A percentile compares a stretch with the other conserved stretches of the same genome.
Conservation (phyloP, 1,140 invertebrate genomes). For the Drosophila tristis region DNA sequence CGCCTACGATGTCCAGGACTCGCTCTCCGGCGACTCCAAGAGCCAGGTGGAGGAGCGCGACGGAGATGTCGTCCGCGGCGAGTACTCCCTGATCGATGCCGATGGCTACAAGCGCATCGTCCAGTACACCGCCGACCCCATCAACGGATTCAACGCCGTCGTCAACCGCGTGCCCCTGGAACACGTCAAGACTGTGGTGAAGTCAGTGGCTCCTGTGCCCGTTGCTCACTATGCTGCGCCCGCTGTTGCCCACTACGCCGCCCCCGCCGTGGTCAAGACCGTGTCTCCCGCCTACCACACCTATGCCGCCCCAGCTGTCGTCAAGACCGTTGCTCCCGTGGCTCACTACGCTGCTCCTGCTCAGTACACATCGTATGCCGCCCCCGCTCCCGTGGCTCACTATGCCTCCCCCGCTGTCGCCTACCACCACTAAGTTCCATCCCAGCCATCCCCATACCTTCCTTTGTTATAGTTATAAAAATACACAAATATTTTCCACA, state of each 20-base stretch:
- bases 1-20: conserved; percentile 89
- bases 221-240: conserved; percentile 12
- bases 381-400: conserved; percentile 53
- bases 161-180: conserved; percentile 74
- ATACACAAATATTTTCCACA: conserved; percentile 29
- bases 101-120: conserved; percentile 86
- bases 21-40: conserved; percentile 89
- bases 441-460: neutral
- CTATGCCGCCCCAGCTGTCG: no score
- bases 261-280: conserved; percentile 63
- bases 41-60: conserved; percentile 86
- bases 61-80: conserved; percentile 87
- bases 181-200: conserved; percentile 49
- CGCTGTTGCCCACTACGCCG: conserved; percentile 62
- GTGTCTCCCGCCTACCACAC: conserved; percentile 21
- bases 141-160: conserved; percentile 84
- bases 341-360: conserved; percentile 46
- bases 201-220: conserved; percentile 37
- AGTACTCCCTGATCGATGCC: conserved; percentile 87
- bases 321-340: conserved; percentile 13
- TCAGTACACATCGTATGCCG: conserved; percentile 47
- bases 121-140: conserved; percentile 83
- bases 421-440: conserved; percentile 67
- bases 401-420: conserved; percentile 48
- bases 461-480: conserved; percentile 50